A percentile compares a stretch with the other conserved stretches of the same genome.
Conservation (phyloP, 2,888 invertebrate genomes). For the Diaperis boleti region DNA sequence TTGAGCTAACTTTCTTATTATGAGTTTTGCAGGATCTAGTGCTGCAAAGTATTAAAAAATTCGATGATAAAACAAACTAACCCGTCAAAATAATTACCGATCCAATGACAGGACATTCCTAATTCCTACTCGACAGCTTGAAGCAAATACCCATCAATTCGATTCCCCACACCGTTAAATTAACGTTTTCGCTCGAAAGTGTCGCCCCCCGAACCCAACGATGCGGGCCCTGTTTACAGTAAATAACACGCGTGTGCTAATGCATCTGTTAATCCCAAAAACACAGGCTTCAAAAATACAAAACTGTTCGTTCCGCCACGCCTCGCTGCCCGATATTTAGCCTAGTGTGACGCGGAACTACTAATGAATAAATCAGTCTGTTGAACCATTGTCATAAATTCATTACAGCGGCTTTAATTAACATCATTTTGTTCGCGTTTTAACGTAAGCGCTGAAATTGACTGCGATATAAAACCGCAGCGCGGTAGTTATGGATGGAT, state of each 20-base stretch:
- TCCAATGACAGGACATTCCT: too few species aligned
- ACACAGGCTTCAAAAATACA: not conserved
- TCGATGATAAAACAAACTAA: too few species aligned
- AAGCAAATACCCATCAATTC: too few species aligned
- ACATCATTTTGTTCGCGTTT: slow-evolving; percentile 8
- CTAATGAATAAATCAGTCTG: slow-evolving; percentile 16
- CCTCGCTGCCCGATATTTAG: not conserved
- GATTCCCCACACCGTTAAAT: too few species aligned
- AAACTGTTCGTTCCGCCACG: not conserved
- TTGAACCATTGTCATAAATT: slow-evolving; percentile 10
- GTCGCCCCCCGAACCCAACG: too few species aligned
- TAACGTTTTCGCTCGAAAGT: too few species aligned
- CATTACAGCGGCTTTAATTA: slow-evolving; percentile 18
- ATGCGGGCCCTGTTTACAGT: too few species aligned
- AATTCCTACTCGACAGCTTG: too few species aligned
- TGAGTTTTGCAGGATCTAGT: too few species aligned
- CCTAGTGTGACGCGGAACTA: slow-evolving; percentile 47
- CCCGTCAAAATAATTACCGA: too few species aligned
- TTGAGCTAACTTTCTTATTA: too few species aligned
- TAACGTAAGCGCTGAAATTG: slow-evolving; percentile 10
- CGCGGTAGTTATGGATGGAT: not conserved
- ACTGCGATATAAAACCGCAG: not conserved
- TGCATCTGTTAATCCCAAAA: not conserved
- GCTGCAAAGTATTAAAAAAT: too few species aligned
- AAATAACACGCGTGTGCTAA: not conserved